Conservation (phyloP, 2,113 vertebrate species). For the Cyprinodon variegatus region DNA sequence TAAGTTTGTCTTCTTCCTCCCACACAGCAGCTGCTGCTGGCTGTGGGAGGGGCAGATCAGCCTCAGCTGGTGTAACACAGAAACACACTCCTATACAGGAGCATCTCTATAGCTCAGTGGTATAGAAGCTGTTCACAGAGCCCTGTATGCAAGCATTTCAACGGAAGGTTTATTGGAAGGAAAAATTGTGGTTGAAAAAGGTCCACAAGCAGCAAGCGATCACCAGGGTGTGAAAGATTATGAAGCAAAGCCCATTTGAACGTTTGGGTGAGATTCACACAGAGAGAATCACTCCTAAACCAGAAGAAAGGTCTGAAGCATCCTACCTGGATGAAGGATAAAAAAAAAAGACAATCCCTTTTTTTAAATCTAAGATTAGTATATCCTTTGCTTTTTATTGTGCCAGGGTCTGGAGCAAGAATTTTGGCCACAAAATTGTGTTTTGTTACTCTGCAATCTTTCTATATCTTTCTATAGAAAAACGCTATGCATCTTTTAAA, state of each 20-base stretch:
- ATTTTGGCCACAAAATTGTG: not conserved
- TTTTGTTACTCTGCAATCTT: not conserved
- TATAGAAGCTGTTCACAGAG: not conserved
- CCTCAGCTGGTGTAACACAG: constrained; percentile 55
- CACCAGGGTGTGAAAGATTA: not conserved
- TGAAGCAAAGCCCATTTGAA: not conserved
- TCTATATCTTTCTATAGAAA: too few relatives aligned
- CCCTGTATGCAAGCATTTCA: not conserved
- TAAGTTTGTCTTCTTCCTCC: constrained; percentile 61
- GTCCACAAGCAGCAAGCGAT: not conserved
- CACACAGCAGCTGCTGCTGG: constrained; percentile 47
- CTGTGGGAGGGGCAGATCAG: constrained; percentile 40
- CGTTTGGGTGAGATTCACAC: too few relatives aligned
- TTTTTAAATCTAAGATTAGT: too few relatives aligned
- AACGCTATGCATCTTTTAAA: too few relatives aligned
- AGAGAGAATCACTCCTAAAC: too few relatives aligned
- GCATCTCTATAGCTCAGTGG: not conserved
- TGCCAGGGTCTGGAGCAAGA: too few relatives aligned
- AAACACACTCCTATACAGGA: constrained; percentile 18
- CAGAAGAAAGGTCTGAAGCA: too few relatives aligned
- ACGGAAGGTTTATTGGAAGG: not conserved
- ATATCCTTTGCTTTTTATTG: not conserved
- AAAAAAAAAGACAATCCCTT: too few relatives aligned
- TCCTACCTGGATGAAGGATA: too few relatives aligned
- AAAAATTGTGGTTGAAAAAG: not conserved